Percentiles rank a stretch among this genome's conserved stretches.
These are phyloP conservation scores for Microplitis mediator DNA, from an alignment of 1,140 invertebrate species.

Conservation along the genomic window DNA sequence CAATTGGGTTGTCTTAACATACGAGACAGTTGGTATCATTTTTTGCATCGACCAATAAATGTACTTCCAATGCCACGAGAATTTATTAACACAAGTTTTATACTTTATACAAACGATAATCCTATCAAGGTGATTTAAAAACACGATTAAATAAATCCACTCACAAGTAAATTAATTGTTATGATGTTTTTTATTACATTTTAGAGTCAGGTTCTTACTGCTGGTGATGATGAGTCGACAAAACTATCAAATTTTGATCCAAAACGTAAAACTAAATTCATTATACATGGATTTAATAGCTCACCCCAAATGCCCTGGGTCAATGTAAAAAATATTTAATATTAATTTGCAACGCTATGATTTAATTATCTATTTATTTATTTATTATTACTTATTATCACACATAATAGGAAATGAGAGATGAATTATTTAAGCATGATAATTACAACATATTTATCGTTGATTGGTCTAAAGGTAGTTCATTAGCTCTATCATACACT, in stretches of 20 bases:
- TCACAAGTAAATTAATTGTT: neutral
- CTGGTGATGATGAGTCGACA: conserved; percentile 73
- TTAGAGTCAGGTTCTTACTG: conserved; percentile 71
- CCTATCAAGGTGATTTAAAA: conserved; percentile 68
- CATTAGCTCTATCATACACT: conserved; percentile 72
- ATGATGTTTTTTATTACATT: neutral
- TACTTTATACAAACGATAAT: conserved; percentile 78
- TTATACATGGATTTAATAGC: conserved; percentile 90
- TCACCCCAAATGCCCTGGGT: conserved; percentile 86
- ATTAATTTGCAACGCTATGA: no score
- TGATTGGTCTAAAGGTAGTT: conserved; percentile 84
- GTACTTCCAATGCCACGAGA: conserved; percentile 79
- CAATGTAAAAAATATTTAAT: conserved; percentile 57
- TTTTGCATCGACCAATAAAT: conserved; percentile 80
- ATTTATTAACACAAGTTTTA: conserved; percentile 81
- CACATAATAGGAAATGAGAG: conserved; percentile 72
- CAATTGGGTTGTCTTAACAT: conserved; percentile 82
- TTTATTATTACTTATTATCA: no score
- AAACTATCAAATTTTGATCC: conserved; percentile 77
- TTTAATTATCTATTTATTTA: no score
- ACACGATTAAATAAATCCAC: neutral
- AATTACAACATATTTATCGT: conserved; percentile 86
- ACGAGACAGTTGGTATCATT: conserved; percentile 83
- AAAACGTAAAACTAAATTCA: conserved; percentile 76
- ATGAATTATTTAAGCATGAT: conserved; percentile 76